Conservation (phyloP, 37 sponge, comb jelly and placozoan genomes). For the Chondrosia reniformis region DNA sequence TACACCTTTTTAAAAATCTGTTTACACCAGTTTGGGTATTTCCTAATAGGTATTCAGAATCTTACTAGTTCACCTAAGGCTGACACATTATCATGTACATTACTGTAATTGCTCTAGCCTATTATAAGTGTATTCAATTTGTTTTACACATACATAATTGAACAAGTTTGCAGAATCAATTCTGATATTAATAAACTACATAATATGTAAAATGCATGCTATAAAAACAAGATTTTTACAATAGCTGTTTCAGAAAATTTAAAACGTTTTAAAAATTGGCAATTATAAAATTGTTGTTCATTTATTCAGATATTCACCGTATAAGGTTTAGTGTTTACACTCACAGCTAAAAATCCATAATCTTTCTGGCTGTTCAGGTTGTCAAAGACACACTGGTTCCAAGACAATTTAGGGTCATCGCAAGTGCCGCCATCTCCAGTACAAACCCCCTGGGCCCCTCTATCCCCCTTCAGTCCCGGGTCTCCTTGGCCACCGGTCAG, state of each 20-base stretch:
- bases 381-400: slow-evolving; percentile 60
- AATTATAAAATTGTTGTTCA: background rate
- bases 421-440: background rate
- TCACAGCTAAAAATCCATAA: slow-evolving; percentile 58
- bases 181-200: no score
- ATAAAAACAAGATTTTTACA: background rate
- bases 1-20: no score
- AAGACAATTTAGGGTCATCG: background rate
- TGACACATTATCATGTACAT: no score
- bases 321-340: background rate
- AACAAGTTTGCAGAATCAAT: background rate
- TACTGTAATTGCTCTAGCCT: no score
- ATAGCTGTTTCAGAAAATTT: no score
- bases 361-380: slow-evolving; percentile 33
- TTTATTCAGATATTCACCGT: background rate
- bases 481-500: background rate
- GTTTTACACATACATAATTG: background rate
- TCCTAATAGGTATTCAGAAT: no score
- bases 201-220: background rate
- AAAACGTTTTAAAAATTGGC: background rate
- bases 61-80: no score
- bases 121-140: no score
- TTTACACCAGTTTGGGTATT: no score
- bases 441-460: background rate
- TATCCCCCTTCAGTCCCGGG: background rate